These are phyloP conservation scores for Penaeus vannamei DNA, from an alignment of 1,140 invertebrate species.

Conservation along the genomic window DNA sequence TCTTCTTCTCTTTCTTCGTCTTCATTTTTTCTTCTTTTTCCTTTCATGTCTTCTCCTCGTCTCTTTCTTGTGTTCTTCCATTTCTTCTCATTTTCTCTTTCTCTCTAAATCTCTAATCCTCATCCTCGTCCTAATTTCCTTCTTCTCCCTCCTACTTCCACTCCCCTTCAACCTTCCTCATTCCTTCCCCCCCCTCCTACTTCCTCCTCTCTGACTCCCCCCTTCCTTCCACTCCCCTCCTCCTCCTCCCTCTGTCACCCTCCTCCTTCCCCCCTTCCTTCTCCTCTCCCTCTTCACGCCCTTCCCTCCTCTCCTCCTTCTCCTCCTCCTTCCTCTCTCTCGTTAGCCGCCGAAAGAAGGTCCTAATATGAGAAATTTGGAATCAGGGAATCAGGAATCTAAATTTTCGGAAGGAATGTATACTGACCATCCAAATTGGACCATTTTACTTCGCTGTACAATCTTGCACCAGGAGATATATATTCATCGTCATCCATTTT, in stretches of 20 bases:
- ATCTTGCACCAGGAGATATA: too few species aligned
- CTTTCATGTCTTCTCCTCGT: neutral
- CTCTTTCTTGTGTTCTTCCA: neutral
- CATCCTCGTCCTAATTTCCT: neutral
- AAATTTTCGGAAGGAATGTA: too few species aligned
- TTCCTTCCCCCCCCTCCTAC: neutral
- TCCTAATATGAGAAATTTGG: too few species aligned
- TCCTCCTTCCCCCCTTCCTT: neutral
- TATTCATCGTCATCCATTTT: too few species aligned
- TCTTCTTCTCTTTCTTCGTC: neutral
- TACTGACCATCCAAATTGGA: too few species aligned
- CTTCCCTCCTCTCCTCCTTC: neutral
- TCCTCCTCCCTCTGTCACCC: neutral
- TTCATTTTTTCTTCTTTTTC: neutral
- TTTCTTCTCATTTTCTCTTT: neutral
- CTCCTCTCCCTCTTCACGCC: neutral
- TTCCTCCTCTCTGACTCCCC: neutral
- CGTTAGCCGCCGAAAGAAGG: too few species aligned
- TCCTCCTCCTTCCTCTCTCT: too few species aligned
- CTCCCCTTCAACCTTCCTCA: neutral
- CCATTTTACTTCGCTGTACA: too few species aligned
- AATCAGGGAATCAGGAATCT: too few species aligned
- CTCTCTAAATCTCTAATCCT: neutral
- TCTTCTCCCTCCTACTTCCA: neutral
- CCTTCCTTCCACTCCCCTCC: neutral